Percentiles rank a stretch among this genome's conserved stretches.
Conservation (phyloP, 2,113 vertebrate genomes). For the Coturnix japonica region DNA sequence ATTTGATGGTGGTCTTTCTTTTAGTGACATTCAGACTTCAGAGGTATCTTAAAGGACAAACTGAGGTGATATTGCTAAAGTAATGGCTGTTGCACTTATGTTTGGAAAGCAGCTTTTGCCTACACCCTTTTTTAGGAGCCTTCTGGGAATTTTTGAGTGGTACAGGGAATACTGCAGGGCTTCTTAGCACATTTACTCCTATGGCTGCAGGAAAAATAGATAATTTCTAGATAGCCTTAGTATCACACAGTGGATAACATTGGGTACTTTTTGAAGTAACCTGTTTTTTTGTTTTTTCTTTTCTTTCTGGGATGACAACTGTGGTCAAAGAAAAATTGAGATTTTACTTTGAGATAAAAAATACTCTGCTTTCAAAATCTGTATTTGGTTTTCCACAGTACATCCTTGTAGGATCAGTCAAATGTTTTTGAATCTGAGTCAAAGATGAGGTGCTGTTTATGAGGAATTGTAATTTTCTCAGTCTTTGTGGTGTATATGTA, state of each 20-base stretch:
- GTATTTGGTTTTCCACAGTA: not conserved
- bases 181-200: not conserved
- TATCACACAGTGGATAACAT: not conserved
- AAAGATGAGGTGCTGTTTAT: not conserved
- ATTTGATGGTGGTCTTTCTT: not conserved
- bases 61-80: not conserved
- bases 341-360: not conserved
- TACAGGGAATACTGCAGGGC: not conserved
- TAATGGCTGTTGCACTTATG: not conserved
- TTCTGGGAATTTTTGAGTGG: not conserved
- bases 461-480: not conserved
- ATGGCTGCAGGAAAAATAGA: fast-evolving
- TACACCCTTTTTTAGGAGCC: not conserved
- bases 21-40: not conserved
- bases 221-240: not conserved
- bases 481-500: not conserved
- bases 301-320: not conserved
- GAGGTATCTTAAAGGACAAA: not conserved
- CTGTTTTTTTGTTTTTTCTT: not conserved
- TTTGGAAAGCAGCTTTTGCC: not conserved
- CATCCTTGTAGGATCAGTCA: not conserved
- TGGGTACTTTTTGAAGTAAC: fast-evolving
- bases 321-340: not conserved
- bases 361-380: not conserved
- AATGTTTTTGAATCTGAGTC: not conserved